Conservation (phyloP, 2,113 vertebrate species). For the Hipposideros armiger region DNA sequence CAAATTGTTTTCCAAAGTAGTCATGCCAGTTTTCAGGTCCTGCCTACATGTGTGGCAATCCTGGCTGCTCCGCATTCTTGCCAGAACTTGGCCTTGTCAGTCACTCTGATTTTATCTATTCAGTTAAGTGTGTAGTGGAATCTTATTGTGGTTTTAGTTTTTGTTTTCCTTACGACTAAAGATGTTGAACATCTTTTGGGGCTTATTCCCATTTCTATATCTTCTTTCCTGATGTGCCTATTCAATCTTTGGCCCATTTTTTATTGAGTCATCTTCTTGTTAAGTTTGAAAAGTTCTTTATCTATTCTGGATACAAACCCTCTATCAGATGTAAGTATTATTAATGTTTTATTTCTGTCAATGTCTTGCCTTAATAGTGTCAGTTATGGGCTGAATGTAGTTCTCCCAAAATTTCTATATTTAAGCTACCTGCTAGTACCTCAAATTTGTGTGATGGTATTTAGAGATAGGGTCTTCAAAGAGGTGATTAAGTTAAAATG, state of each 20-base stretch:
- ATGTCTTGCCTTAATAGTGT: background rate
- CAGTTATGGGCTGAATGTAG: background rate
- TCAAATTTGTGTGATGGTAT: background rate
- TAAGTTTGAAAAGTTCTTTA: conserved; percentile 10
- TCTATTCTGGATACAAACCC: background rate
- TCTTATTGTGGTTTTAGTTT: background rate
- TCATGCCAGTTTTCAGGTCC: background rate
- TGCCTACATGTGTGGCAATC: background rate
- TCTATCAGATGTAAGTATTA: background rate
- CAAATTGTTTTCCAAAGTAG: conserved; percentile 8
- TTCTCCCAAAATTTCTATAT: background rate
- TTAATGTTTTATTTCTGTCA: background rate
- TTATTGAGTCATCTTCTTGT: background rate
- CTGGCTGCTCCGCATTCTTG: background rate
- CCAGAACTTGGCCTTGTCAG: background rate
- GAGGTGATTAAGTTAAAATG: background rate
- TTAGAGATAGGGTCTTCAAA: background rate
- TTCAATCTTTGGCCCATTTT: background rate
- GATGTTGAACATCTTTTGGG: background rate
- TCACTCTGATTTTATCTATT: background rate
- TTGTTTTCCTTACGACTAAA: background rate
- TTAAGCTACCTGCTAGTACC: background rate
- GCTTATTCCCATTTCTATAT: background rate
- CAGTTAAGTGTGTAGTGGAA: background rate
- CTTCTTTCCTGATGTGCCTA: background rate